Conservation (phyloP, 2,797 vertebrate species). For the Hapalemur alaotrensis region DNA sequence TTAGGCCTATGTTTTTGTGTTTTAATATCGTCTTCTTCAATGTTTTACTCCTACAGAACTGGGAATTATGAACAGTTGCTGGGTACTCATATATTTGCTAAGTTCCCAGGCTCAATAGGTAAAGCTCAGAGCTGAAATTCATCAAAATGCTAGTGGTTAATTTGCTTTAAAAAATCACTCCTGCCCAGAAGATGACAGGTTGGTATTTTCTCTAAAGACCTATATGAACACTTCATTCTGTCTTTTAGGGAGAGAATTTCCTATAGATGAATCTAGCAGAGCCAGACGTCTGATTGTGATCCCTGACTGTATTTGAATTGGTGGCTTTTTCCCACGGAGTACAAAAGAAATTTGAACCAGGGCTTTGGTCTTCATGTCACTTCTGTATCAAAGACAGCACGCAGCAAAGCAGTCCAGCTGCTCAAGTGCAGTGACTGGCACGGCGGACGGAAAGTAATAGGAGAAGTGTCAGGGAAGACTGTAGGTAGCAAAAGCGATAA, state of each 20-base stretch:
- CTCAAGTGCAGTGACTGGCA: neutral
- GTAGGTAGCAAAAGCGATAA: conserved; percentile 8
- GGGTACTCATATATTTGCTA: neutral
- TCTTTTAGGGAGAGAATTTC: neutral
- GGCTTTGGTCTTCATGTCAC: neutral
- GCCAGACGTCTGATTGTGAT: neutral
- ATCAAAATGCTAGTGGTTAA: neutral
- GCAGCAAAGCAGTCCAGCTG: neutral
- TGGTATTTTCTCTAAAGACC: neutral
- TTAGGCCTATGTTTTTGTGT: neutral
- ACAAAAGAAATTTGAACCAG: conserved; percentile 17
- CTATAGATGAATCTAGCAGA: neutral
- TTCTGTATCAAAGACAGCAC: neutral
- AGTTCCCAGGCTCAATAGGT: neutral
- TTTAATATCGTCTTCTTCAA: neutral
- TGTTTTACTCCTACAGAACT: neutral
- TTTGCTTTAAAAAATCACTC: neutral
- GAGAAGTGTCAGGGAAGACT: conserved; percentile 34
- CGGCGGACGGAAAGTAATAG: conserved; percentile 34
- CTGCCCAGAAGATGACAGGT: neutral
- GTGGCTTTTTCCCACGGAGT: neutral
- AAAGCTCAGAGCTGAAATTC: neutral
- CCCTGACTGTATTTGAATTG: neutral
- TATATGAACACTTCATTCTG: neutral
- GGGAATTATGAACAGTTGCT: neutral